A percentile compares a stretch with the other conserved stretches of the same genome.
These are phyloP conservation scores for Apantesis nais DNA, from an alignment of 2,888 invertebrate species.

Conservation along the genomic window DNA sequence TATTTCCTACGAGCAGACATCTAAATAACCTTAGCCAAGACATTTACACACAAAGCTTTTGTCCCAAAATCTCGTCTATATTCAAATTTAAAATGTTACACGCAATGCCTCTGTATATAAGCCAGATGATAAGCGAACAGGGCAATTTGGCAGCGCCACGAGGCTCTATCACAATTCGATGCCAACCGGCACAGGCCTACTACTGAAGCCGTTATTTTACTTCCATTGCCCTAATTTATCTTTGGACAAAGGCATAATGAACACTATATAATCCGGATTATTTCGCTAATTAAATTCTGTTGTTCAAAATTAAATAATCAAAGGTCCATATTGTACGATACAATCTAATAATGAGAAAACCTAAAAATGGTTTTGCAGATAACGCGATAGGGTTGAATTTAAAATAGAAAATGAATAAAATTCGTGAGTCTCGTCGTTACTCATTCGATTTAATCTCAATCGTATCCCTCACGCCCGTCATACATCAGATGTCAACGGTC, in stretches of 20 bases:
- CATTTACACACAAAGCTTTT: slow-evolving; percentile 28
- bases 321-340: background rate
- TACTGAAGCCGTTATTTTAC: slow-evolving; percentile 67
- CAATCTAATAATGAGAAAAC: background rate
- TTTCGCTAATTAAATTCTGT: slow-evolving; percentile 44
- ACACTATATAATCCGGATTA: slow-evolving; percentile 49
- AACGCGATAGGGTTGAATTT: background rate
- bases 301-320: slow-evolving; percentile 13
- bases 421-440: slow-evolving; percentile 34
- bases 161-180: slow-evolving; percentile 70
- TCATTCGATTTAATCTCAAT: slow-evolving; percentile 45
- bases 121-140: slow-evolving; percentile 79
- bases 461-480: slow-evolving; percentile 29
- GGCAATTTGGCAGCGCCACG: slow-evolving; percentile 78
- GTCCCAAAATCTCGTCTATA: slow-evolving; percentile 50
- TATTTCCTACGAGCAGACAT: background rate
- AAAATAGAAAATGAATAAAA: slow-evolving; percentile 30
- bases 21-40: slow-evolving; percentile 18
- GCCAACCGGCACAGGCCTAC: slow-evolving; percentile 71
- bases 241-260: slow-evolving; percentile 62
- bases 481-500: slow-evolving; percentile 29
- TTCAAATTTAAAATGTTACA: slow-evolving; percentile 59
- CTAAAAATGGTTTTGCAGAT: background rate
- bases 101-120: slow-evolving; percentile 58
- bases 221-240: slow-evolving; percentile 71